Evolutionary conservation across 2,113 vertebrate genomes (phyloP).

Genomic region (Shinisaurus crocodilurus): DNA sequence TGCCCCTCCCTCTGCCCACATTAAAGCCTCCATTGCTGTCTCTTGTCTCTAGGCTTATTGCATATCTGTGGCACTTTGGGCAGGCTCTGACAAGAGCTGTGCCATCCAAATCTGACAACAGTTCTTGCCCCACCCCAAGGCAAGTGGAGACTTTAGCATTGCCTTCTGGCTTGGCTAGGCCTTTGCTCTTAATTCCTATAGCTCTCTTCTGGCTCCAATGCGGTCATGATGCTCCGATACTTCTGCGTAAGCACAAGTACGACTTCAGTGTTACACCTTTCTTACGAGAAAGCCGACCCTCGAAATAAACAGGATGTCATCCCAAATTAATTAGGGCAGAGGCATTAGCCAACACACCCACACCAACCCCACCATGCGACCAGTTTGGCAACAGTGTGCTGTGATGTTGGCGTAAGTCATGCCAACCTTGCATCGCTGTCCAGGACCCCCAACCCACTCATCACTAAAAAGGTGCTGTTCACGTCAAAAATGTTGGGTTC

Average conservation of each 20-base stretch:
- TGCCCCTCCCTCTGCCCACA: too few species aligned
- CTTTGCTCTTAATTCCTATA: neutral
- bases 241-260: too few species aligned
- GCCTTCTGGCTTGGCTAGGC: neutral
- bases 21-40: too few species aligned
- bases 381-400: neutral
- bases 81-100: neutral
- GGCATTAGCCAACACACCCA: neutral
- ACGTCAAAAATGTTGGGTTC: neutral
- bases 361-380: neutral
- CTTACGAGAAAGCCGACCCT: neutral
- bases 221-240: too few species aligned
- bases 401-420: accelerated
- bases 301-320: neutral
- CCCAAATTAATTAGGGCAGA: neutral
- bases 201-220: neutral
- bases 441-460: neutral
- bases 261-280: neutral
- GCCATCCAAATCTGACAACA: neutral
- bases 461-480: neutral
- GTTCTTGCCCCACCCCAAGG: accelerated
- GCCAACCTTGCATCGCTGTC: neutral
- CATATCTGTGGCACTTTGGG: too few species aligned
- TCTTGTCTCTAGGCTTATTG: too few species aligned
- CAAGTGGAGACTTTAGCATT: neutral